phyloP scores from a whole-genome alignment of 2,888 invertebrate species.

The Brassicogethes aeneus region DNA sequence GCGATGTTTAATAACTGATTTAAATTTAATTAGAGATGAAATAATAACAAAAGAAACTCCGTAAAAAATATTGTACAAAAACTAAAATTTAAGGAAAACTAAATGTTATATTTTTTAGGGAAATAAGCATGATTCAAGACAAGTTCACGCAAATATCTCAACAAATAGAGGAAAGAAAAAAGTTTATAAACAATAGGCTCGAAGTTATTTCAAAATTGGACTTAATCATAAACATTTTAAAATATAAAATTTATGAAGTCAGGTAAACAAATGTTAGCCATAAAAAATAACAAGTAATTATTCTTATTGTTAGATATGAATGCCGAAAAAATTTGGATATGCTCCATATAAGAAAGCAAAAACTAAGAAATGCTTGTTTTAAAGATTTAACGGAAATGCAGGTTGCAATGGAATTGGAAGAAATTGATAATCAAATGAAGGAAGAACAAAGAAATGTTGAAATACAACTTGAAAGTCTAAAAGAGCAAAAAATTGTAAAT shows the following conservation, averaged over 20 bases:
- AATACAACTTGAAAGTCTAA: constrained; percentile 21
- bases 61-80: no score
- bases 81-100: no score
- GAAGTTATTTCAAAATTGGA: constrained; percentile 26
- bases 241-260: constrained; percentile 29
- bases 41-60: no score
- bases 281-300: no score
- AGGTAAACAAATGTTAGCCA: no score
- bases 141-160: constrained; percentile 18
- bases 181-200: constrained; percentile 16
- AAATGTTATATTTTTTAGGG: constrained; percentile 12
- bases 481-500: constrained; percentile 26
- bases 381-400: constrained; percentile 15
- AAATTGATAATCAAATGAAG: constrained; percentile 26
- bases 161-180: constrained; percentile 15
- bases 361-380: constrained; percentile 11
- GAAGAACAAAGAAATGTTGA: constrained; percentile 24
- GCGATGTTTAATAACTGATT: no score
- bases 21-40: no score
- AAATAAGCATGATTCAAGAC: constrained; percentile 20
- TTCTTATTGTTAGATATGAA: no score
- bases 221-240: constrained; percentile 25
- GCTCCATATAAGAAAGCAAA: constrained; percentile 20
- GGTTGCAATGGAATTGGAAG: constrained; percentile 18
- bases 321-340: constrained; percentile 25